Percentiles rank a stretch among this genome's conserved stretches.
These are phyloP conservation scores for Geophilus truncorum DNA, from an alignment of 2,888 invertebrate species.

Conservation along the genomic window DNA sequence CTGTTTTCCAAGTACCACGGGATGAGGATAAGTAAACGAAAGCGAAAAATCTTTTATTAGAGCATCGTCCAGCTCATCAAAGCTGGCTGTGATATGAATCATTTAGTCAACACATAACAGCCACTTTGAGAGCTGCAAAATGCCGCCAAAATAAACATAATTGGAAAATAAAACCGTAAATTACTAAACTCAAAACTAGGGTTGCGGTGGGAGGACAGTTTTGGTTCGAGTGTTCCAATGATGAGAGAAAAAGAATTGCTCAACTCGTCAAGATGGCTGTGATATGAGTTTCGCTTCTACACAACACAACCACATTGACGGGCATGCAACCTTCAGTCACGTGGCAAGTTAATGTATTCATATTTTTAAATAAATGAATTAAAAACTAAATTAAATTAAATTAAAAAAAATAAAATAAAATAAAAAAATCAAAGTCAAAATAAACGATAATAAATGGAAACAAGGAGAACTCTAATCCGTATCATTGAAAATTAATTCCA, in stretches of 20 bases:
- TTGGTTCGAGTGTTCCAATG: not conserved
- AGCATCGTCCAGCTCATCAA: conserved; percentile 70
- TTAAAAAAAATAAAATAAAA: not conserved
- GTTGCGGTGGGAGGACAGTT: not conserved
- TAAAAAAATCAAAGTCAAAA: not conserved
- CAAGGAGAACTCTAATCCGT: not conserved
- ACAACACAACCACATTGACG: conserved; percentile 39
- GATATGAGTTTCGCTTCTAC: conserved; percentile 42
- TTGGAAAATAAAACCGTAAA: not conserved
- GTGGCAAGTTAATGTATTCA: not conserved
- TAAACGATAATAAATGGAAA: conserved; percentile 6
- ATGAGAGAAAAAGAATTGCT: conserved; percentile 26
- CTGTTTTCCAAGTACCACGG: too few relatives aligned
- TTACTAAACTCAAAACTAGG: not conserved
- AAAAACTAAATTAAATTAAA: not conserved
- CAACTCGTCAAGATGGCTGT: conserved; percentile 46
- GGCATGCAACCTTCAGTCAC: conserved; percentile 36
- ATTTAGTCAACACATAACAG: conserved; percentile 67
- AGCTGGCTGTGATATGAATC: conserved; percentile 94
- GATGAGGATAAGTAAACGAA: not conserved
- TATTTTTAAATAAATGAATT: not conserved
- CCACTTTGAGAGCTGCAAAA: conserved; percentile 65
- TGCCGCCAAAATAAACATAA: conserved; percentile 28
- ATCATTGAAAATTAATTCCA: not conserved
- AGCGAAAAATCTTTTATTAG: conserved; percentile 6